A percentile compares a stretch with the other conserved stretches of the same genome.
phyloP scores from a whole-genome alignment of 2,113 vertebrate species.

The Albula goreensis region DNA sequence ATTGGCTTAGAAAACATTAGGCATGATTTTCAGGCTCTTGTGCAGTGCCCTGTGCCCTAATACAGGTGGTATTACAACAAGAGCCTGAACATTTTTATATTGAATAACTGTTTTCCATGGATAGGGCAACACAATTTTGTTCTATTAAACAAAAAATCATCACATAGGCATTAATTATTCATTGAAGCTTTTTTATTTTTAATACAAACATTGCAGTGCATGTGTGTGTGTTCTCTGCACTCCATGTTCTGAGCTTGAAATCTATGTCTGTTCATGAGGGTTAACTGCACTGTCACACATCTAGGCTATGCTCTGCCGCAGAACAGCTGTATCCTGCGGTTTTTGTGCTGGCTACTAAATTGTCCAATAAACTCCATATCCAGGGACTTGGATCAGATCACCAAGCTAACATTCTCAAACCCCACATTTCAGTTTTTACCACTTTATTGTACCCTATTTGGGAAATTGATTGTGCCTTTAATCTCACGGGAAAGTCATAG shows the following conservation, averaged over 20 bases:
- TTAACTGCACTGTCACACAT: constrained; percentile 8
- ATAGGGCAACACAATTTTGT: not conserved
- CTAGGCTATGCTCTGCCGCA: constrained; percentile 14
- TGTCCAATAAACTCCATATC: too few relatives aligned
- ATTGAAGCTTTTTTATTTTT: too few relatives aligned
- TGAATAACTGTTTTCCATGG: not conserved
- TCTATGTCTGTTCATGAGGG: constrained; percentile 21
- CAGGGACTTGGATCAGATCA: too few relatives aligned
- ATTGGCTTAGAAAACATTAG: not conserved
- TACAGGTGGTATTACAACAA: not conserved
- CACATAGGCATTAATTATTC: not conserved
- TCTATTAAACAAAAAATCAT: too few relatives aligned
- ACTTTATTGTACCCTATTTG: too few relatives aligned
- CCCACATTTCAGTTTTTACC: too few relatives aligned
- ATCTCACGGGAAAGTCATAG: too few relatives aligned
- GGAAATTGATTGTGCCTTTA: too few relatives aligned
- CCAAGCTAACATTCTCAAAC: too few relatives aligned
- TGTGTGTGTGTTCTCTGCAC: constrained; percentile 4
- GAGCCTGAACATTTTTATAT: not conserved
- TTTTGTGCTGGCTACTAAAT: constrained; percentile 13
- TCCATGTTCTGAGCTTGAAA: constrained; percentile 10
- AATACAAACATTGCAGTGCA: constrained; percentile 5
- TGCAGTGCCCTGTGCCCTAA: not conserved
- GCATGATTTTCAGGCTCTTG: not conserved
- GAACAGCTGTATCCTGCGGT: constrained; percentile 14